Percentiles rank a stretch among this genome's conserved stretches.
phyloP scores from a whole-genome alignment of 2,888 invertebrate species.

The Pristionchus entomophagus region DNA sequence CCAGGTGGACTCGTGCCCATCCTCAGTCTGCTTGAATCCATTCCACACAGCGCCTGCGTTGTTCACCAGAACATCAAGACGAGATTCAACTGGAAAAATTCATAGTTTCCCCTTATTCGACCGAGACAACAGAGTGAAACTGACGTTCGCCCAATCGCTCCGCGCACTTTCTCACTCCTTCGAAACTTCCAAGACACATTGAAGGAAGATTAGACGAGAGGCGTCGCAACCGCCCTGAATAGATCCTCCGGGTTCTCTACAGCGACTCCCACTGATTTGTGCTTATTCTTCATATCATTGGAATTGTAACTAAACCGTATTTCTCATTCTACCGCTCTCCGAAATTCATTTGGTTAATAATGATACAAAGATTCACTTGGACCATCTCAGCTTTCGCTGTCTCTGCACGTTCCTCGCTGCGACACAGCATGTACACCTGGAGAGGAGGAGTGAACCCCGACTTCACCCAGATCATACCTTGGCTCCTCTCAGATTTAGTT shows the following conservation, averaged over 20 bases:
- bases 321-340: neutral
- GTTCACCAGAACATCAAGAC: constrained; percentile 76
- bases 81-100: constrained; percentile 54
- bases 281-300: too few relatives aligned
- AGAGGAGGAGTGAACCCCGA: neutral
- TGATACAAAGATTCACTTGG: constrained; percentile 46
- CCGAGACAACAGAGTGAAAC: neutral
- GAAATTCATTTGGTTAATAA: neutral
- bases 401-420: constrained; percentile 65
- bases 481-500: constrained; percentile 69
- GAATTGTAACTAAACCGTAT: too few relatives aligned
- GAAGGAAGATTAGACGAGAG: constrained; percentile 68
- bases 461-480: constrained; percentile 68
- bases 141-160: neutral
- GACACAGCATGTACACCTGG: constrained; percentile 73
- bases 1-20: constrained; percentile 90
- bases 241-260: too few relatives aligned
- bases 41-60: constrained; percentile 93
- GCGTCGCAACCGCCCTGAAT: constrained; percentile 69
- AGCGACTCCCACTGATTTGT: too few relatives aligned
- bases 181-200: constrained; percentile 69
- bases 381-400: constrained; percentile 63
- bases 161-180: constrained; percentile 65
- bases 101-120: neutral
- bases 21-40: constrained; percentile 82